These are phyloP conservation scores for Psylliodes chrysocephalus DNA, from an alignment of 2,888 invertebrate species.

Conservation along the genomic window DNA sequence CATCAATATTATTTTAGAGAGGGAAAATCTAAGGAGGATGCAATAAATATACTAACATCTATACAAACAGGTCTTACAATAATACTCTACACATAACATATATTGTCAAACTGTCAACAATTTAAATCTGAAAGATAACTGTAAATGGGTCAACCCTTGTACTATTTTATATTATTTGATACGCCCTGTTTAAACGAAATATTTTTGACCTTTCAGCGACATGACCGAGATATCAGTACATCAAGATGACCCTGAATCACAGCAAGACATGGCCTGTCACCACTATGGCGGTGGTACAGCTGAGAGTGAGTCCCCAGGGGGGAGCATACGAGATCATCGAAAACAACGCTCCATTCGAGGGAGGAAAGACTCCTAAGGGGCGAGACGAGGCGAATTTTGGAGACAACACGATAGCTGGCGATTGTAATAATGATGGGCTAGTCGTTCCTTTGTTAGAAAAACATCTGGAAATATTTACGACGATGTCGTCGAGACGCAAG, in stretches of 20 bases:
- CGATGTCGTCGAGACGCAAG: conserved; percentile 49
- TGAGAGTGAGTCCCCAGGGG: conserved; percentile 61
- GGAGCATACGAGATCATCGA: conserved; percentile 60
- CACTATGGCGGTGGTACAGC: conserved; percentile 62
- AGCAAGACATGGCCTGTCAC: conserved; percentile 65
- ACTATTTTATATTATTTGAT: too few relatives aligned
- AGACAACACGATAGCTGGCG: neutral
- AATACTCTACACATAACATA: too few relatives aligned
- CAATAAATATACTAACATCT: too few relatives aligned
- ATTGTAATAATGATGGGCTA: conserved; percentile 37
- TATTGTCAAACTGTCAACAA: too few relatives aligned
- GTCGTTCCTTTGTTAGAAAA: conserved; percentile 55
- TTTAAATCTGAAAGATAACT: too few relatives aligned
- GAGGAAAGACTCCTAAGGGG: neutral
- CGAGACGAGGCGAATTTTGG: neutral
- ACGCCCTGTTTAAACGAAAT: too few relatives aligned
- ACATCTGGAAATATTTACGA: conserved; percentile 57
- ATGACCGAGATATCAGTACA: conserved; percentile 22
- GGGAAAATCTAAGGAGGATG: too few relatives aligned
- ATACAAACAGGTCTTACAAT: too few relatives aligned
- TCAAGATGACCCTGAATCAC: conserved; percentile 61
- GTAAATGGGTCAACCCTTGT: too few relatives aligned
- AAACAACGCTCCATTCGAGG: conserved; percentile 40
- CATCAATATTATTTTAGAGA: too few relatives aligned
- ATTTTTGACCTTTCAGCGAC: conserved; percentile 28